Percentiles rank a stretch among this genome's conserved stretches.
These are phyloP conservation scores for Diploptera punctata DNA, from an alignment of 2,888 invertebrate genomes.

Conservation along the genomic window DNA sequence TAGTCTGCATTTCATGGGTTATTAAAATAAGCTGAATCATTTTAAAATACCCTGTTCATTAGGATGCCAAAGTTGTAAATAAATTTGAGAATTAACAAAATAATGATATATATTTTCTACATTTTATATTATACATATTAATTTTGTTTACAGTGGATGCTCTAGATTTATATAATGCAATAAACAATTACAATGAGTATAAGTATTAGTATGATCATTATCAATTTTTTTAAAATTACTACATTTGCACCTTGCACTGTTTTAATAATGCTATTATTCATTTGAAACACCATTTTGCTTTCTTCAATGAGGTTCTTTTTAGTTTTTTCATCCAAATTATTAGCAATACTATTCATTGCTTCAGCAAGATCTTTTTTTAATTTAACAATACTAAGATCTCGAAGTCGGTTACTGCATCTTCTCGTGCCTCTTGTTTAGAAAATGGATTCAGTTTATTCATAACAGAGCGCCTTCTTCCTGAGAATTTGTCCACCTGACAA, in stretches of 20 bases:
- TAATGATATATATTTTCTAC: no score
- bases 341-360: slow-evolving; percentile 72
- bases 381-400: slow-evolving; percentile 62
- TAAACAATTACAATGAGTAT: not conserved
- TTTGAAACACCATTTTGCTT: slow-evolving; percentile 73
- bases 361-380: slow-evolving; percentile 70
- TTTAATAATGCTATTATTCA: slow-evolving; percentile 75
- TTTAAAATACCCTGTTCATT: no score
- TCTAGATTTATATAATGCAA: no score
- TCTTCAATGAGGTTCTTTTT: slow-evolving; percentile 71
- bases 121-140: no score
- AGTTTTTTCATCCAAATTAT: slow-evolving; percentile 66
- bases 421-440: slow-evolving; percentile 49
- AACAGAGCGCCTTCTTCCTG: slow-evolving; percentile 67
- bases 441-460: slow-evolving; percentile 52
- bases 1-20: no score
- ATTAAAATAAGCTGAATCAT: no score
- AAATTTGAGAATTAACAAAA: no score
- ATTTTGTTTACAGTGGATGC: no score
- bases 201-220: slow-evolving; percentile 43
- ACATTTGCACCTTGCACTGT: slow-evolving; percentile 71
- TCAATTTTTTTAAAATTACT: slow-evolving; percentile 61
- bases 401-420: slow-evolving; percentile 69
- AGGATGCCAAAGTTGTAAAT: no score
- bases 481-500: slow-evolving; percentile 81